Percentiles rank a stretch among this genome's conserved stretches.
These are phyloP conservation scores for Formica aserva DNA, from an alignment of 2,888 invertebrate genomes.

Conservation along the genomic window DNA sequence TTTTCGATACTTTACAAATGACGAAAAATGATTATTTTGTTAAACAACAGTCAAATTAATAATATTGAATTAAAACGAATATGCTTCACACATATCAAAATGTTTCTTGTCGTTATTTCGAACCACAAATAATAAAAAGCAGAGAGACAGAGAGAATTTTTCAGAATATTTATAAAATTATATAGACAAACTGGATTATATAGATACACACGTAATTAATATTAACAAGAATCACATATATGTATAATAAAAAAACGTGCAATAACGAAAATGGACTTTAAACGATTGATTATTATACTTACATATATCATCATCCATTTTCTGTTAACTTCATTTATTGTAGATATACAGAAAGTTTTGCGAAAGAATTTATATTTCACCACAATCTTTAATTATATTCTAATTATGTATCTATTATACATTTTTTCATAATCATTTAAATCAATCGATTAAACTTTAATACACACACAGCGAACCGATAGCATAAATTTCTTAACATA, in stretches of 20 bases:
- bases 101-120: neutral
- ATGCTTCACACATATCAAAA: neutral
- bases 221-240: constrained; percentile 3
- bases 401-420: neutral
- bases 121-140: neutral
- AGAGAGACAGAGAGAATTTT: neutral
- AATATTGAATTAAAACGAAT: constrained; percentile 11
- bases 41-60: neutral
- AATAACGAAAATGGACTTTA: neutral
- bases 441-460: neutral
- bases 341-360: neutral
- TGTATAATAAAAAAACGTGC: constrained; percentile 11
- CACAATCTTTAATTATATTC: constrained; percentile 7
- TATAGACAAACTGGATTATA: neutral
- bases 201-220: neutral
- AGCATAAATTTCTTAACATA: constrained; percentile 1
- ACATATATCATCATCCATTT: constrained; percentile 78
- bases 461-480: neutral
- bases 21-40: neutral
- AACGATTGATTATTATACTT: constrained; percentile 65
- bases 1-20: neutral
- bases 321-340: constrained; percentile 38
- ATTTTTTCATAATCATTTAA: neutral
- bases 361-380: neutral
- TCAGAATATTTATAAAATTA: neutral